Conservation (phyloP, 2,888 invertebrate genomes). For the Conchocele bisecta region DNA sequence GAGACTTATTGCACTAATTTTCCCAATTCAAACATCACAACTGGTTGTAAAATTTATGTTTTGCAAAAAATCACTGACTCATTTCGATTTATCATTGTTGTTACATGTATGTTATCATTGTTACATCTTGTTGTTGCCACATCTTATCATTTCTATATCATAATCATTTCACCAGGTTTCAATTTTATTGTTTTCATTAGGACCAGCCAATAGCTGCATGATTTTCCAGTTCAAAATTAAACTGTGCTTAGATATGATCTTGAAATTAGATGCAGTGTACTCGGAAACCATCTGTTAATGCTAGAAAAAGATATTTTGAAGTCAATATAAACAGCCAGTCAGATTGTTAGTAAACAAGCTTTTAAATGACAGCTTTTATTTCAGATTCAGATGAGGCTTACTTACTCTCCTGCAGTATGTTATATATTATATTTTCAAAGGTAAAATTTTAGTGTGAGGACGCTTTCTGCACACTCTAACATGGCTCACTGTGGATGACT, state of each 20-base stretch:
- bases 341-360: too few relatives aligned
- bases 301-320: background rate
- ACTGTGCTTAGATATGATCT: conserved; percentile 4
- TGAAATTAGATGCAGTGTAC: conserved; percentile 4
- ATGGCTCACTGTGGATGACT: conserved; percentile 2
- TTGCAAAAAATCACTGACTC: background rate
- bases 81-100: conserved; percentile 1
- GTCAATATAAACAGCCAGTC: too few relatives aligned
- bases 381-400: conserved; percentile 7
- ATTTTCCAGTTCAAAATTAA: too few relatives aligned
- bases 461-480: too few relatives aligned
- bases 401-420: conserved; percentile 7
- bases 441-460: too few relatives aligned
- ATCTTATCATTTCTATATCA: conserved; percentile 6
- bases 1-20: too few relatives aligned
- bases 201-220: background rate
- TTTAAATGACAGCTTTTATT: background rate
- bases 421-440: too few relatives aligned
- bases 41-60: background rate
- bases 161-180: background rate
- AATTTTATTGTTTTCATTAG: too few relatives aligned
- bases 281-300: conserved; percentile 3
- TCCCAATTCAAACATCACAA: background rate
- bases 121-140: background rate
- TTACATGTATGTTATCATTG: too few relatives aligned